Base-by-base conservation (phyloP, 2,888 invertebrate species). In the Ectropis crepuscularia region DNA sequence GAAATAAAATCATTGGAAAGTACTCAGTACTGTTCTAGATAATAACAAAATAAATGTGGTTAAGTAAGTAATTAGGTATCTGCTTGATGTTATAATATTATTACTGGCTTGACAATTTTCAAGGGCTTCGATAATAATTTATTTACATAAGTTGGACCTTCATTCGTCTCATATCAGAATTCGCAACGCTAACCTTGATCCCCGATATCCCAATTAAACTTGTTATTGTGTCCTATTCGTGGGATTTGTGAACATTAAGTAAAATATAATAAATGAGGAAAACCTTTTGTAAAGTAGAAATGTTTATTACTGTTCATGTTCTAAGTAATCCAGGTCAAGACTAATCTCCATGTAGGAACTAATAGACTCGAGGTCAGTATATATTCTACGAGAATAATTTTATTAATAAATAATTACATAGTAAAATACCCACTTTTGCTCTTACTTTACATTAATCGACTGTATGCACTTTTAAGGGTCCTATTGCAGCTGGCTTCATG, bases 101-200 rank as follows among this genome's bases (percentile, higher is more conserved):
- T 28, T 28, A 28, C 4, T 28, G 16, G 10, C 6, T n/a, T 10
- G 7, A 51, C 41, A 16, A 41, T 6, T 41, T 28, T 51, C 41
- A 42, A 42, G 51, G 41, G 41, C 41, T 5, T 51, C 16, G 16
- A 28, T 51, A 11, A 41, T n/a, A 28, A 41, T 41, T 28, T 10
- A 5, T 11, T 51, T 12, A 41, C 16, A 41, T 1, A 5, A 49
- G 36, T 6, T 12, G 8, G 38, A 49, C 11, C 49, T 37, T 28
- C 47, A 48, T 45, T 53, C 37, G 42, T 47, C 47, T 41, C 45
- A 37, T 10, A 45, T 11, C 36, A 55, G 9, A 38, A 37, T 47
- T 60, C n/a, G 38, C 46, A 43, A 37, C 57, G 47, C 37, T 37
- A 59, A 37, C 71, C 71, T 64, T 69, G 71, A 64, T 68, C 65